Base-by-base conservation (phyloP, 2,113 vertebrate genomes). In the Podilymbus podiceps region DNA sequence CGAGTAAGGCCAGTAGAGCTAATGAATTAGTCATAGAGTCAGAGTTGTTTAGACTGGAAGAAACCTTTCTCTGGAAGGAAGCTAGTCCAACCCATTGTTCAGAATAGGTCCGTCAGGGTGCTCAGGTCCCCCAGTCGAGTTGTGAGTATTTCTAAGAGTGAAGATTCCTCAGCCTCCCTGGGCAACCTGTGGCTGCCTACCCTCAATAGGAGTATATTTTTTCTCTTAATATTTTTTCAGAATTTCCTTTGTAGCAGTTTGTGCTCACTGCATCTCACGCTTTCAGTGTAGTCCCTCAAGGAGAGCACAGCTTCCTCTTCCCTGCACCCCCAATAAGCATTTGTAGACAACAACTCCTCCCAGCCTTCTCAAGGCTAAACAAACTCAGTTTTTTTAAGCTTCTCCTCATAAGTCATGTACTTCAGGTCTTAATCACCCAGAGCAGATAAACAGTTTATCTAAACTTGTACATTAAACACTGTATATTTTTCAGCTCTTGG, bases 241-340 rank as follows among this genome's bases (percentile, higher is more conserved):
- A 91, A 69, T 67, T 89, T 81, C 50, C 19, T 86, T 73, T 52
- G n/a, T 15, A 82, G 44, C 14, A 44, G 7, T 66, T 81, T 80
- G n/a, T 3, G 5, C 40, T 76, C n/a, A 63, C 15, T 92, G 27
- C 25, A 31, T 31, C 44, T 75, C 53, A 66, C 0, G 2, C 40
- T 72, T 89, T 89, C 74, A 71, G 31, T 72, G 52, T 44, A 28
- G 24, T 44, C 22, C 44, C 40, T 78, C 44, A 59, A 67, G 38
- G 30, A 55, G 47, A 64, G 64, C 25, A 38, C 46, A 42, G 35
- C n/a, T 95, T 90, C 33, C 22, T 60, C 18, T 78, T 78, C 38
- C 21, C 16, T 22, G 27, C 5, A 21, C 1, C 1, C 12, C 0
- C 27, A 69, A n/a, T 0, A 60, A 17, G n/a, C 24, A 38, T 66